Conservation (phyloP, 1,140 invertebrate species). For the Drosophila rhopaloa region DNA sequence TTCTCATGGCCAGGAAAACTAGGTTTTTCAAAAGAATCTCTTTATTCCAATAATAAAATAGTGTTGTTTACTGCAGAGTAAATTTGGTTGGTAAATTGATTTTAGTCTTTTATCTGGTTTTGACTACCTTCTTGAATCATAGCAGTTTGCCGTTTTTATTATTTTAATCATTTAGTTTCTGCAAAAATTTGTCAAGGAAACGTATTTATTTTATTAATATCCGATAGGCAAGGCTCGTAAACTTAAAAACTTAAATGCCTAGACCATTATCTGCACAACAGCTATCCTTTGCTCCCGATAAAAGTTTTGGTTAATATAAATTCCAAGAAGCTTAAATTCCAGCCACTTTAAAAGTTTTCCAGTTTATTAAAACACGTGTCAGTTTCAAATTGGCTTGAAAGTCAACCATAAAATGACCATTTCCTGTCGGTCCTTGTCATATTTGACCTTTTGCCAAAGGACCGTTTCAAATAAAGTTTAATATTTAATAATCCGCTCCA, state of each 20-base stretch:
- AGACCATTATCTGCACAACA: no score
- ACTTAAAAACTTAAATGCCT: no score
- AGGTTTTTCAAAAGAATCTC: background rate
- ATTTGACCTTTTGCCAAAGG: slow-evolving; percentile 20
- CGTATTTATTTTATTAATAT: no score
- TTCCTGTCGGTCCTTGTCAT: background rate
- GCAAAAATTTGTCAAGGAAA: no score
- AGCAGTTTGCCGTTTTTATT: no score
- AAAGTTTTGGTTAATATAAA: slow-evolving; percentile 10
- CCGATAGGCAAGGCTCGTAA: no score
- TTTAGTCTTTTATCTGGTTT: no score
- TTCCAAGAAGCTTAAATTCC: background rate
- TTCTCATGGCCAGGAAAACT: background rate
- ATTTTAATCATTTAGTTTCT: no score
- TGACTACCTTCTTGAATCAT: no score
- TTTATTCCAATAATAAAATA: background rate
- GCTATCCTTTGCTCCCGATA: no score
- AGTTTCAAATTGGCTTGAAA: slow-evolving; percentile 26
- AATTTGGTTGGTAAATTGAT: no score
- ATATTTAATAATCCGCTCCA: slow-evolving; percentile 72
- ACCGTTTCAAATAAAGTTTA: slow-evolving; percentile 51
- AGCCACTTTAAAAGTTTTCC: no score
- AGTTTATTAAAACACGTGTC: slow-evolving; percentile 24
- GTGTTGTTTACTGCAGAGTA: background rate
- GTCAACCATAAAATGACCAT: slow-evolving; percentile 10